Base-by-base conservation (phyloP, 2,888 invertebrate species). In the Parochlus steinenii region DNA sequence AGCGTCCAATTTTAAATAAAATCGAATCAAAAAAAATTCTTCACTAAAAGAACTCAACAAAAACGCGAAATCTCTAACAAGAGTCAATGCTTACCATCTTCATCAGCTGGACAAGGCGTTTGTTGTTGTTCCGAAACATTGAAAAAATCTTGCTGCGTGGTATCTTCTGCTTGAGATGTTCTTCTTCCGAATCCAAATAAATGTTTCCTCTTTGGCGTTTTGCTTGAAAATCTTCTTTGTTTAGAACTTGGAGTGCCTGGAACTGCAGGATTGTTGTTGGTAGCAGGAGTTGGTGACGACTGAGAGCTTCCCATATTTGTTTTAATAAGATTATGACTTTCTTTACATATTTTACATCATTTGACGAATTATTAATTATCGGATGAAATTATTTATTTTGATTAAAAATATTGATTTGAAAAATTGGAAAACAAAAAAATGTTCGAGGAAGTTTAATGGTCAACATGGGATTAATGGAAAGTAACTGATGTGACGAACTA, bases 91-190 rank as follows among this genome's bases (percentile, higher is more conserved):
- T 16, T 28, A 28, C 28, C 28, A 10, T 14, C 16, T 15, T n/a
- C 5, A 30, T 30, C 30, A 30, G 30, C 30, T 30, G 30, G n/a
- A n/a, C n/a, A n/a, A n/a, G n/a, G n/a, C n/a, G n/a, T n/a, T n/a
- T n/a, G n/a, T n/a, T n/a, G n/a, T n/a, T n/a, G n/a, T n/a, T n/a
- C n/a, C n/a, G n/a, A n/a, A n/a, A n/a, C n/a, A n/a, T n/a, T n/a
- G n/a, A n/a, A n/a, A n/a, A n/a, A n/a, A n/a, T n/a, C n/a, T n/a
- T n/a, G n/a, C n/a, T n/a, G n/a, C n/a, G n/a, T n/a, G n/a, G n/a
- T n/a, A n/a, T 30, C 20, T 28, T 28, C 14, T 19, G 30, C 18
- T 17, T n/a, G 15, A 19, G 19, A 11, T 19, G n/a, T 30, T 30
- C 30, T 12, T 20, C 30, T 19, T 6, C 2, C 5, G n/a, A 3